Evolutionary conservation across 2,113 vertebrate genomes (phyloP).

Genomic region (Cinclus mexicanus): DNA sequence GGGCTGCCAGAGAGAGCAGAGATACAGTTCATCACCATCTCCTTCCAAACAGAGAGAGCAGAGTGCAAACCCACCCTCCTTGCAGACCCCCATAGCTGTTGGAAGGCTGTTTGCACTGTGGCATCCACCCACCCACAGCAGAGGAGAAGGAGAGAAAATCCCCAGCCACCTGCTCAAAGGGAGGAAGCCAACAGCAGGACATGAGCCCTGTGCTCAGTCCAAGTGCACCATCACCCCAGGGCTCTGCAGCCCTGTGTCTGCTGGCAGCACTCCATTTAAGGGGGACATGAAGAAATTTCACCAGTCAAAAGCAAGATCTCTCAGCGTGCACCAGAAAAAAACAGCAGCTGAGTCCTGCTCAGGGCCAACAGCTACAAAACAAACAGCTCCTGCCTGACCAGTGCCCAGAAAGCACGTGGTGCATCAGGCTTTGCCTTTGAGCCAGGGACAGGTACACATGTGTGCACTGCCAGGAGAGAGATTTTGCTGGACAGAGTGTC

Average conservation of each 20-base stretch:
- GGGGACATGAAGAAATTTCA: not conserved
- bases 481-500: not conserved
- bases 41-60: not conserved
- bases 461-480: not conserved
- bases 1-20: slow-evolving; percentile 17
- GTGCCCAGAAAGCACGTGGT: not conserved
- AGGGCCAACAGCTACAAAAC: not conserved
- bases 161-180: not conserved
- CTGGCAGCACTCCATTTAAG: not conserved
- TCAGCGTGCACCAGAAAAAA: not conserved
- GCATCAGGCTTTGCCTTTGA: not conserved
- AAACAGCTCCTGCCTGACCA: not conserved
- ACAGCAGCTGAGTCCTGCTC: not conserved
- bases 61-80: not conserved
- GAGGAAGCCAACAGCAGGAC: not conserved
- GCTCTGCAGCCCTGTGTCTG: not conserved
- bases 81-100: not conserved
- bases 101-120: not conserved
- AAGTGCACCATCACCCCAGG: not conserved
- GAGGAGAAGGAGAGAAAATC: rapidly evolving
- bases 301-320: not conserved
- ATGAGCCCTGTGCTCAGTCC: not conserved
- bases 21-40: not conserved
- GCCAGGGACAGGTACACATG: not conserved
- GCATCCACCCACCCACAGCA: not conserved